Evolutionary conservation across 2,888 invertebrate species (phyloP), one percentile per base, ranked within the genome.

Genomic region (Diarsia brunnea): DNA sequence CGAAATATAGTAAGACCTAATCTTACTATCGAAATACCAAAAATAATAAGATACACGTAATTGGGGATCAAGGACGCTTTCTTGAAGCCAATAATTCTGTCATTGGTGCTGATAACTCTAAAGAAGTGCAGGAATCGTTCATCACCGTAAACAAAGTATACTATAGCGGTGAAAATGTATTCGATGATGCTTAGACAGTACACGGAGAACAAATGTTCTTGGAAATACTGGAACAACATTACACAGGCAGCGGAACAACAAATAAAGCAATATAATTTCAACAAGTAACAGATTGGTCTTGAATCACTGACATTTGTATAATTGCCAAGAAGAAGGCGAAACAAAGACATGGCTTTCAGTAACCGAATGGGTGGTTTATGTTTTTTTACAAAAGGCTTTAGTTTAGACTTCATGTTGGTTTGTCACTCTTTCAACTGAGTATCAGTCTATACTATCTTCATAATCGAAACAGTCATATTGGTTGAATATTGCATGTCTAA

Each of bases 81-180:
- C 14, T 69, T 77, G 24, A 77, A 78, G 38, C 78, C 77, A 0
- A 78, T 64, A 16, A 69, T 55, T 19, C 24, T 78, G 19, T 78
- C 78, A 51, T 69, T 69, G 5, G 24, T 77, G 11, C 0, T 64
- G 19, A 64, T 55, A 5, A 16, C n/a, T 10, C 7, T 21, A 21
- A 58, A 51, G 31, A 70, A 77, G 16, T 43, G 5, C 1, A n/a
- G 31, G 19, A 58, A 65, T 8, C 10, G 27, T 21, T 65, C 45
- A 24, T 70, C 63, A 19, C 49, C 64, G 31, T 10, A 49, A 45
- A 64, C 14, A 10, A 78, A 49, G 14, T 24, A 24, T 1, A 78
- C 10, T 1, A 58, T 16, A 31, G n/a, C 53, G 12, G 16, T 45
- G 0, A 38, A 65, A 31, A 49, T 11, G 24, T 78, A 64, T 27